A percentile compares a stretch with the other conserved stretches of the same genome.
These are phyloP conservation scores for Hirtodrosophila alboralis DNA, from an alignment of 2,888 invertebrate species.

Conservation along the genomic window DNA sequence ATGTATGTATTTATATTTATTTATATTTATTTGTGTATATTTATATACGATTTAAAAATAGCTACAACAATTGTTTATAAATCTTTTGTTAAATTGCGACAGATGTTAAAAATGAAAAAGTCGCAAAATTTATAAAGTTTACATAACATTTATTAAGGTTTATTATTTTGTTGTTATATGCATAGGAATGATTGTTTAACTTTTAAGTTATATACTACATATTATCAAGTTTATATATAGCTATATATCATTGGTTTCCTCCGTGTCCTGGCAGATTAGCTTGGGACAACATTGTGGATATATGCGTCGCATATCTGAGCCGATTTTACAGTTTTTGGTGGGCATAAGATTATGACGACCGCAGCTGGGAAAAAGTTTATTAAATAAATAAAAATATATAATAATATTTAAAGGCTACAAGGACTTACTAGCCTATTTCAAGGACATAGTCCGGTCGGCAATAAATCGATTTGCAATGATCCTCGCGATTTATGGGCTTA, in stretches of 20 bases:
- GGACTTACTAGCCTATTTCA: slow-evolving; percentile 73
- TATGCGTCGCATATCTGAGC: slow-evolving; percentile 73
- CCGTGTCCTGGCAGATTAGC: slow-evolving; percentile 68
- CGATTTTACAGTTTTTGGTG: slow-evolving; percentile 70
- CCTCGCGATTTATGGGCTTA: slow-evolving; percentile 78
- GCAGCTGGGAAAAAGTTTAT: slow-evolving; percentile 66
- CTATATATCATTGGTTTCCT: slow-evolving; percentile 76
- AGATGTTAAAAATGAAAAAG: not conserved
- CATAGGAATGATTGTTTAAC: slow-evolving; percentile 1
- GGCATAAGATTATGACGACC: slow-evolving; percentile 77
- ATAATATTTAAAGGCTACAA: too few relatives aligned
- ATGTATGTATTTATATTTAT: too few relatives aligned
- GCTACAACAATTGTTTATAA: too few relatives aligned
- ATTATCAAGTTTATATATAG: not conserved
- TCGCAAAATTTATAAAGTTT: not conserved
- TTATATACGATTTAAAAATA: too few relatives aligned
- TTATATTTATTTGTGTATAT: too few relatives aligned
- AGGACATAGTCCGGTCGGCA: slow-evolving; percentile 78
- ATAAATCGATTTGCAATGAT: slow-evolving; percentile 72
- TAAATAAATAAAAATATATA: too few relatives aligned
- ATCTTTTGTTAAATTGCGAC: too few relatives aligned
- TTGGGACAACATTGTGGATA: slow-evolving; percentile 78
- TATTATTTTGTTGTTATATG: not conserved
- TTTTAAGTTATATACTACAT: slow-evolving; percentile 1
- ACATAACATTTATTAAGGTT: not conserved